Percentiles rank a stretch among this genome's conserved stretches.
These are phyloP conservation scores for Leuciscus waleckii DNA, from an alignment of 2,797 vertebrate genomes.

Conservation along the genomic window DNA sequence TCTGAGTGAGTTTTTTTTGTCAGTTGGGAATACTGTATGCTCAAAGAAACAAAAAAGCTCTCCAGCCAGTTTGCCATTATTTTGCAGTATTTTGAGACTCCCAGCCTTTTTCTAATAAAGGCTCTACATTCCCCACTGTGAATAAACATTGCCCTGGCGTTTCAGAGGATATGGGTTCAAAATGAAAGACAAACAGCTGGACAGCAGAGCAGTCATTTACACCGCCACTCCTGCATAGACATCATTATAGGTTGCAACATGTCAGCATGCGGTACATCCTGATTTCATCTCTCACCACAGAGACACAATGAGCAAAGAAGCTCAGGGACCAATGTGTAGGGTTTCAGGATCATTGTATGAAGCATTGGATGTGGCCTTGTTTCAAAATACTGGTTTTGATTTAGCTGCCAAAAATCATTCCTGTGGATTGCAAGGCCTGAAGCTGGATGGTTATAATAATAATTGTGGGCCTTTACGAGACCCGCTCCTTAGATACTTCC, in stretches of 20 bases:
- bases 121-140: conserved; percentile 49
- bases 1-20: neutral
- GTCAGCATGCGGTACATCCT: conserved; percentile 40
- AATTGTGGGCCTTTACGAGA: conserved; percentile 55
- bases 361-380: conserved; percentile 49
- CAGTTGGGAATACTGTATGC: conserved; percentile 2
- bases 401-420: conserved; percentile 27
- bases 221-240: conserved; percentile 65
- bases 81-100: conserved; percentile 58
- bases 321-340: conserved; percentile 53
- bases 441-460: conserved; percentile 50
- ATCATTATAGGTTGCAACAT: conserved; percentile 67
- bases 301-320: conserved; percentile 26
- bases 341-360: conserved; percentile 54
- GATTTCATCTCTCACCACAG: conserved; percentile 21
- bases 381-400: conserved; percentile 34
- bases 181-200: conserved; percentile 62
- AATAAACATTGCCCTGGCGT: conserved; percentile 63
- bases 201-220: conserved; percentile 62
- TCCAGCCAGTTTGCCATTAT: conserved; percentile 62
- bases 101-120: conserved; percentile 58
- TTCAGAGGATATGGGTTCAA: conserved; percentile 54
- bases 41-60: conserved; percentile 44
- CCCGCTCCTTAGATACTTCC: conserved; percentile 29
- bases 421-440: conserved; percentile 44